These are phyloP conservation scores for Actinia tenebrosa DNA, from an alignment of 64 coral and sea anemone species.

Conservation along the genomic window DNA sequence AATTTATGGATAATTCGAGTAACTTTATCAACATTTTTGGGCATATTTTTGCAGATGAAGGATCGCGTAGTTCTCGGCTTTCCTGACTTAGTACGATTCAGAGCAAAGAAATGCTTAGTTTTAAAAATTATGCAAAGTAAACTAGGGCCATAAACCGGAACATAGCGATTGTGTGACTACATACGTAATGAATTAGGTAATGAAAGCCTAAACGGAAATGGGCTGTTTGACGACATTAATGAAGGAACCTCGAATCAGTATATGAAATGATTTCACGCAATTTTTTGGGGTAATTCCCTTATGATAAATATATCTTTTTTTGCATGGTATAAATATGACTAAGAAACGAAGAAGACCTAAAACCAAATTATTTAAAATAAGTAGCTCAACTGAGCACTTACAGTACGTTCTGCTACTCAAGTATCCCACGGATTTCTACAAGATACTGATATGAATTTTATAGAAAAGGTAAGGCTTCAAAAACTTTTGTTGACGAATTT, in stretches of 20 bases:
- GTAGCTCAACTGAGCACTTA: background rate
- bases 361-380: background rate
- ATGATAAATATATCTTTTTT: background rate
- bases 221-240: background rate
- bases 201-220: constrained; percentile 8
- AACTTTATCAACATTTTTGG: background rate
- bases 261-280: background rate
- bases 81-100: background rate
- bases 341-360: background rate
- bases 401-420: too few relatives aligned
- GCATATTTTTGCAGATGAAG: background rate
- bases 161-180: background rate
- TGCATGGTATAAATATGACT: background rate
- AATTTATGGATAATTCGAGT: background rate
- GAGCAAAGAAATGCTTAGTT: background rate
- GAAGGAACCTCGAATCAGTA: background rate
- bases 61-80: background rate
- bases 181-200: background rate
- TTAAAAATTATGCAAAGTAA: background rate
- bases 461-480: background rate
- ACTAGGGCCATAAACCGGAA: background rate
- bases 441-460: background rate
- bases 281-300: background rate
- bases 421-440: background rate
- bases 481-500: background rate